Evolutionary conservation across 2,888 invertebrate species (phyloP).

Genomic region (Nudaria mundana): DNA sequence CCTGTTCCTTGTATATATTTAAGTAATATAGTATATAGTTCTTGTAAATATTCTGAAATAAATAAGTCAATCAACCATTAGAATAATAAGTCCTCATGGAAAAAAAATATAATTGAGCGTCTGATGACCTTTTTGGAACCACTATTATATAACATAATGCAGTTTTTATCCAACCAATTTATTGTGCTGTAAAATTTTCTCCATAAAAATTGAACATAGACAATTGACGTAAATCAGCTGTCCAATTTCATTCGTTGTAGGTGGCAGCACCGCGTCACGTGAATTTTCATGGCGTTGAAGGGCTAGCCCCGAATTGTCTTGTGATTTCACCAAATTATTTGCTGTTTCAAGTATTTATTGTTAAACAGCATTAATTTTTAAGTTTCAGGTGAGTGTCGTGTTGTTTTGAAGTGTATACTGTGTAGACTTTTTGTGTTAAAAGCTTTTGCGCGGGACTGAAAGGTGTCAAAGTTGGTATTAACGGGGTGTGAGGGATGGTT

Average conservation of each 20-base stretch:
- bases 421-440: constrained; percentile 25
- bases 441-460: constrained; percentile 67
- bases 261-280: constrained; percentile 84
- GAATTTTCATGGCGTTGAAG: constrained; percentile 83
- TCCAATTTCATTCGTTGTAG: constrained; percentile 71
- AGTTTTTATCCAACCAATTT: no score
- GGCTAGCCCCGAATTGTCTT: constrained; percentile 81
- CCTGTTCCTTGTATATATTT: no score
- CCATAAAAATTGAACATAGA: no score
- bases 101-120: no score
- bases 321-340: constrained; percentile 78
- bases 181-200: no score
- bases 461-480: constrained; percentile 66
- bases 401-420: constrained; percentile 29
- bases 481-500: constrained; percentile 62
- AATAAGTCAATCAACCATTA: no score
- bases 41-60: no score
- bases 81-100: no score
- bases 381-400: constrained; percentile 69
- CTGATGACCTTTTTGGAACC: no score
- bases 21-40: no score
- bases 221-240: constrained; percentile 82
- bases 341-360: constrained; percentile 73
- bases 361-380: constrained; percentile 74
- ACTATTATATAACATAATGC: no score